These are phyloP conservation scores for Pristionchus pacificus DNA, from an alignment of 1,140 invertebrate species.

Conservation along the genomic window DNA sequence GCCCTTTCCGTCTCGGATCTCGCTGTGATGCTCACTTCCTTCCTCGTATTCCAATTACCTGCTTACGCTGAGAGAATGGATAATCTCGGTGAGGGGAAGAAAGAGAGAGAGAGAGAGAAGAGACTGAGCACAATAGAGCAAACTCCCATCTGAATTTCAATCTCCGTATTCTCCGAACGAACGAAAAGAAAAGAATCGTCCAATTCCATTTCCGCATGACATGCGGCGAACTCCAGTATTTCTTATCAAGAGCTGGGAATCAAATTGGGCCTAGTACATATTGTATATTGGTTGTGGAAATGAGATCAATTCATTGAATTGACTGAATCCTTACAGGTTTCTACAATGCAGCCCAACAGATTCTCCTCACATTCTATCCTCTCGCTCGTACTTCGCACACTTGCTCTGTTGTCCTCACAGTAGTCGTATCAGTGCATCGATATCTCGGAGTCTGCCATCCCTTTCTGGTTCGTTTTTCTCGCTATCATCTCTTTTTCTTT, in stretches of 20 bases:
- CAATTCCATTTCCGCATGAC: too few species aligned
- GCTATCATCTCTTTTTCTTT: too few species aligned
- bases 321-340: neutral
- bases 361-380: constrained; percentile 21
- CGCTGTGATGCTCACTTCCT: constrained; percentile 16
- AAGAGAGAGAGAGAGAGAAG: too few species aligned
- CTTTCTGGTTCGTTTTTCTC: constrained; percentile 30
- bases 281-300: too few species aligned
- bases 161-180: too few species aligned
- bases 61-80: constrained; percentile 8
- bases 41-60: constrained; percentile 19
- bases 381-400: constrained; percentile 27
- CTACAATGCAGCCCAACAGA: neutral
- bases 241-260: too few species aligned
- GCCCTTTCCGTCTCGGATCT: constrained; percentile 17
- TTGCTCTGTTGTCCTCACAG: constrained; percentile 33
- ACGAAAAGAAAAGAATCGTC: too few species aligned
- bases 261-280: too few species aligned
- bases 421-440: constrained; percentile 36
- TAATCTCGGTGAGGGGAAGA: neutral
- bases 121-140: too few species aligned
- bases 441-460: constrained; percentile 39
- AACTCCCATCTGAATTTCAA: too few species aligned
- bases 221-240: too few species aligned
- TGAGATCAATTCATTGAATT: too few species aligned